Conservation (phyloP, 2,888 invertebrate species). For the Cerceris ruficornis region DNA sequence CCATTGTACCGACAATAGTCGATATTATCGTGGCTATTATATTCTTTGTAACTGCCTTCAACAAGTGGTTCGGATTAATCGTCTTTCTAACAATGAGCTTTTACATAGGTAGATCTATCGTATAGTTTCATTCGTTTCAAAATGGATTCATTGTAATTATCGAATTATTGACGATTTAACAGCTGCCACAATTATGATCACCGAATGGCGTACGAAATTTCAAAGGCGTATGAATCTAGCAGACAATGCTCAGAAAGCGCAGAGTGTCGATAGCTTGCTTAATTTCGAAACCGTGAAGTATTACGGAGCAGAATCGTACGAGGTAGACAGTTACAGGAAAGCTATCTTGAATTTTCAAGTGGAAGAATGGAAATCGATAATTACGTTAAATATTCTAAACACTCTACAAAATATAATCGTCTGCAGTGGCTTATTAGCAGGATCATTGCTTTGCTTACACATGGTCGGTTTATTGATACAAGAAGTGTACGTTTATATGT, state of each 20-base stretch:
- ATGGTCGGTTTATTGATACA: conserved; percentile 84
- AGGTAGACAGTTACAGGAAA: conserved; percentile 91
- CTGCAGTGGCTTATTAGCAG: conserved; percentile 91
- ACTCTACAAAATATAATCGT: conserved; percentile 95
- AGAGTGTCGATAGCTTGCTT: conserved; percentile 96
- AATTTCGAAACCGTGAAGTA: conserved; percentile 99
- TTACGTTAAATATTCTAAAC: conserved; percentile 95
- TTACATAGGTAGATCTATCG: conserved; percentile 90
- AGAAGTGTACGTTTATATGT: not conserved
- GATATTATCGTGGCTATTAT: conserved; percentile 96
- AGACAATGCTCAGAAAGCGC: conserved; percentile 95
- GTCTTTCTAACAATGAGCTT: conserved; percentile 96
- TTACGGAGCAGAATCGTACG: conserved; percentile 96
- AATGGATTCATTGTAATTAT: conserved; percentile 1
- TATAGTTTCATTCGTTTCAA: not conserved
- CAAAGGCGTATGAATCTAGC: conserved; percentile 96
- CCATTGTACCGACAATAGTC: conserved; percentile 94
- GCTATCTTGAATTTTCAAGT: conserved; percentile 94
- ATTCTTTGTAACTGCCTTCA: conserved; percentile 94
- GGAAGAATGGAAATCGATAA: conserved; percentile 94
- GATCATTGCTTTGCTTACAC: conserved; percentile 94
- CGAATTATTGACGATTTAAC: conserved; percentile 29
- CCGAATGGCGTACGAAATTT: conserved; percentile 98
- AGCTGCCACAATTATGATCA: conserved; percentile 94
- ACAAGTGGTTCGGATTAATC: conserved; percentile 97